phyloP scores from a whole-genome alignment of 2,797 vertebrate genomes.

The Cryptoprocta ferox region DNA sequence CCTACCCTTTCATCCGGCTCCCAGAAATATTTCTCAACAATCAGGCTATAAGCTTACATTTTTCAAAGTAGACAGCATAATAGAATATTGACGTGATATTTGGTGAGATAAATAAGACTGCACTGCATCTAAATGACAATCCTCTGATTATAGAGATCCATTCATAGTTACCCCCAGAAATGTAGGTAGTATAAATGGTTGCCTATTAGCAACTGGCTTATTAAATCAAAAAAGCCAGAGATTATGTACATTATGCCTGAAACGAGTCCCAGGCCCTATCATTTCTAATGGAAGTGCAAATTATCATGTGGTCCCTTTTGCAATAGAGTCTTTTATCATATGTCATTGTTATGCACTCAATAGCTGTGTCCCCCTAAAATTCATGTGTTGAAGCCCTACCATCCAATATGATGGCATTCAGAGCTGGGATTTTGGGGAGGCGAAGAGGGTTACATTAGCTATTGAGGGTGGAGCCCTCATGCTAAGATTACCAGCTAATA shows the following conservation, averaged over 20 bases:
- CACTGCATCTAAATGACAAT: not conserved
- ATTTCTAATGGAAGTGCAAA: not conserved
- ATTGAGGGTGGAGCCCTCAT: not conserved
- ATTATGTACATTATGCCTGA: not conserved
- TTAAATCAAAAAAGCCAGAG: not conserved
- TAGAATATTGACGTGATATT: not conserved
- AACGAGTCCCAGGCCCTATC: not conserved
- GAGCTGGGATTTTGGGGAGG: not conserved
- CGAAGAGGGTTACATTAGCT: not conserved
- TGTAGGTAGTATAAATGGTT: not conserved
- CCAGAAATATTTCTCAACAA: constrained; percentile 77
- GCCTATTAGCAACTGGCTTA: not conserved
- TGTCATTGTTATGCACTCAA: not conserved
- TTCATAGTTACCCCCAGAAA: not conserved
- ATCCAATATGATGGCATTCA: not conserved
- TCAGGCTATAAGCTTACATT: constrained; percentile 29
- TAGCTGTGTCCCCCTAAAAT: not conserved
- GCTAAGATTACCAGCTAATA: not conserved
- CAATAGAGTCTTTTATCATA: not conserved
- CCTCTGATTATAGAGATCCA: not conserved
- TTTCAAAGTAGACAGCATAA: constrained; percentile 68
- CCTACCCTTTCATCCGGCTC: constrained; percentile 39
- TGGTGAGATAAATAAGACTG: not conserved
- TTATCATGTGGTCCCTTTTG: not conserved
- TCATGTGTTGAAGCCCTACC: not conserved